A percentile compares a stretch with the other conserved stretches of the same genome.
These are phyloP conservation scores for Ceratitis capitata DNA, from an alignment of 1,140 invertebrate genomes.

Conservation along the genomic window DNA sequence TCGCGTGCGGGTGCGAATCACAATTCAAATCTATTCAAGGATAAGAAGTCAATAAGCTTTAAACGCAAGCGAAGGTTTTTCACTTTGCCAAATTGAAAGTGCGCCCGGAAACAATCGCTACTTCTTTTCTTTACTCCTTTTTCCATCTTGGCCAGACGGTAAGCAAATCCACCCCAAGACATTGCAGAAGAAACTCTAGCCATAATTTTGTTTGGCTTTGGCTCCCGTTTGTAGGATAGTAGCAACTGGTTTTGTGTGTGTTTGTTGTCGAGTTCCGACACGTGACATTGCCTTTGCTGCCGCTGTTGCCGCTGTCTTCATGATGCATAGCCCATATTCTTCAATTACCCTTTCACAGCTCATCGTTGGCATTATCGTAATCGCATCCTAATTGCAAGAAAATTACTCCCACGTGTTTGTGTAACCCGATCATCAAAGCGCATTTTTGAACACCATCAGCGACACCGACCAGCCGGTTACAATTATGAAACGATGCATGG, in stretches of 20 bases:
- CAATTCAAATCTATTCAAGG: constrained; percentile 39
- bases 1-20: constrained; percentile 17
- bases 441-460: constrained; percentile 30
- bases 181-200: constrained; percentile 1
- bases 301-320: neutral
- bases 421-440: constrained; percentile 58
- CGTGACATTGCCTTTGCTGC: constrained; percentile 30
- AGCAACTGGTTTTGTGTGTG: neutral
- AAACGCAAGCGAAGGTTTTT: constrained; percentile 33
- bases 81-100: constrained; percentile 35
- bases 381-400: constrained; percentile 65
- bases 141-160: neutral
- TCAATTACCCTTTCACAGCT: constrained; percentile 44
- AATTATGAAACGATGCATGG: neutral
- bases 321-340: constrained; percentile 40
- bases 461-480: neutral
- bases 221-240: neutral
- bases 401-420: constrained; percentile 64
- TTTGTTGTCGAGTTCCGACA: neutral
- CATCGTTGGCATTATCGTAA: constrained; percentile 58
- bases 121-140: neutral
- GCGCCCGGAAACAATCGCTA: neutral
- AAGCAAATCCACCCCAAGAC: constrained; percentile 37
- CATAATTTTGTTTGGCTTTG: neutral
- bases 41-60: constrained; percentile 39